Base-by-base conservation (phyloP, 1,140 invertebrate species). In the Diplogasteroides magnus region DNA sequence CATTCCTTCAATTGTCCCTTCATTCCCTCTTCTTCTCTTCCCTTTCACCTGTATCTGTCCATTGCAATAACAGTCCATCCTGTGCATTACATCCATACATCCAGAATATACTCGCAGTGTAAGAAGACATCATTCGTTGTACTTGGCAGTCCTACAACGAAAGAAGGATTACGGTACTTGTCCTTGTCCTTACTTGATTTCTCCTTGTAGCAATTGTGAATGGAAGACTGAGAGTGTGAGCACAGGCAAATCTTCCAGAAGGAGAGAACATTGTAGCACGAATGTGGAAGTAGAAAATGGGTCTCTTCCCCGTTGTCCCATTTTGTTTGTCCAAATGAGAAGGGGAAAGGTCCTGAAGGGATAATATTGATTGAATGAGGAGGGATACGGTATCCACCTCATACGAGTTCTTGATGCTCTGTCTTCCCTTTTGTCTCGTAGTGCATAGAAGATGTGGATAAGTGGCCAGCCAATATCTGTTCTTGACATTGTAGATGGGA, bases 81-180 rank as follows among this genome's bases (percentile, higher is more conserved):
- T 77, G 67, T 31, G 69, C 68, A 59, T 77, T 74, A 11, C 71
- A 83, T 13, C 80, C 80, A 64, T 82, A 82, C n/a, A 82, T 59
- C 80, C 80, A 82, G 61, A 82, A 82, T 32, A 82, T 83, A 28
- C 81, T 83, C 25, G 80, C 80, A 23, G 80, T 82, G 61, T 82
- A 82, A 23, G 77, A 79, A 58, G 67, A 72, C 80, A 82, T 82
- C 80, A 82, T 82, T 62, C 80, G 37, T 69, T 82, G 80, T 31
- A 82, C 80, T 75, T 82, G 80, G 62, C 80, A 82, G 66, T 82
- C 79, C 73, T 78, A 48, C 26, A 77, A 64, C 19, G 27, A 72
- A 19, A 73, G 48, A 32, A 48, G 64, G 57, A 67, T 6, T 25
- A 64, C 14, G 29, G 1, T 28, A 62, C 57, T 0, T 2, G 25